Percentiles rank a stretch among this genome's conserved stretches.
These are phyloP conservation scores for Eucidaris tribuloides DNA, from an alignment of 35 echinoderm and acorn worm genomes.

Conservation along the genomic window DNA sequence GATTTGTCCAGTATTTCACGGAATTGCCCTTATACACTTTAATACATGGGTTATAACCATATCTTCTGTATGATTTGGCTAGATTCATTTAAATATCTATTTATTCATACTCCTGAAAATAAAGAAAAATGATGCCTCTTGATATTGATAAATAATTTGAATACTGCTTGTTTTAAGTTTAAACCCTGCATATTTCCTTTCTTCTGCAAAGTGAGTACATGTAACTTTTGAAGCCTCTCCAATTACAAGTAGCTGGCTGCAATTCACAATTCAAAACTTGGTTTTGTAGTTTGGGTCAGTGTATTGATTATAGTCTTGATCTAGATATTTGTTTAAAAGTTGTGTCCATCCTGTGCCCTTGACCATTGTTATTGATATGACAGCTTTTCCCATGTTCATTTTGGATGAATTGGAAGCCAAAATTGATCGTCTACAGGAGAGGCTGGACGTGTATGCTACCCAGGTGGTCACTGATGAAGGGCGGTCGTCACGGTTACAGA, in stretches of 20 bases:
- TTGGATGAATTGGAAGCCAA: constrained; percentile 82
- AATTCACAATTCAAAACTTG: not conserved
- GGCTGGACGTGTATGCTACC: constrained; percentile 65
- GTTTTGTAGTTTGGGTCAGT: not conserved
- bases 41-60: too few relatives aligned
- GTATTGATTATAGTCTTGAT: not conserved
- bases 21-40: too few relatives aligned
- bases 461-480: constrained; percentile 74
- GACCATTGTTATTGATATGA: not conserved
- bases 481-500: constrained; percentile 26
- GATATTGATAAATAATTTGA: too few relatives aligned
- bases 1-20: too few relatives aligned
- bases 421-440: constrained; percentile 53
- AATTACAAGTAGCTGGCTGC: not conserved
- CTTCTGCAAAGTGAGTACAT: not conserved
- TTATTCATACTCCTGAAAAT: not conserved
- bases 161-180: too few relatives aligned
- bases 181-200: not conserved
- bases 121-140: not conserved
- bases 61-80: too few relatives aligned
- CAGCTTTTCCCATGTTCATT: constrained; percentile 87
- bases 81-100: not conserved
- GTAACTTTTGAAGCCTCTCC: not conserved
- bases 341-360: not conserved
- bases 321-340: not conserved